A percentile compares a stretch with the other conserved stretches of the same genome.
Evolutionary conservation across 30 jellyfish, hydroid and myxozoan species (phyloP).

Genomic region (Pelagia noctiluca): DNA sequence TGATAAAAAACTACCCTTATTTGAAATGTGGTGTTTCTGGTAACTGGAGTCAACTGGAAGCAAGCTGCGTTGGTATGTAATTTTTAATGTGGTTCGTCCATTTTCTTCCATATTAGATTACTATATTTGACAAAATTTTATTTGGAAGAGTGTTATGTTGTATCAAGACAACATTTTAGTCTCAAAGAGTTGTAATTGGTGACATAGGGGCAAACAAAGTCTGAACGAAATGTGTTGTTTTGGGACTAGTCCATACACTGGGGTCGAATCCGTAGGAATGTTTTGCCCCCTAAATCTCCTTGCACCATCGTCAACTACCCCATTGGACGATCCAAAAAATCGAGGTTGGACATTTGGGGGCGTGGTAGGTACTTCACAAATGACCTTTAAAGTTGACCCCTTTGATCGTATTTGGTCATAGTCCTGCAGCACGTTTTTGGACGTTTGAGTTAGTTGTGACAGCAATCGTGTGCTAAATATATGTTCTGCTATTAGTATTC

Average conservation of each 20-base stretch:
- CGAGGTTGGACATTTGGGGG: too few species aligned
- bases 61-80: neutral
- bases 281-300: too few species aligned
- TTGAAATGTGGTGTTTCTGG: conserved; percentile 51
- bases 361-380: too few species aligned
- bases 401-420: too few species aligned
- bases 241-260: neutral
- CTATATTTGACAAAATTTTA: neutral
- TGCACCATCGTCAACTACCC: too few species aligned
- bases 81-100: neutral
- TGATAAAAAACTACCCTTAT: conserved; percentile 5
- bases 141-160: neutral
- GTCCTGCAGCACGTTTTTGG: too few species aligned
- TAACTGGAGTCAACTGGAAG: conserved; percentile 29
- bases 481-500: neutral
- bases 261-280: too few species aligned
- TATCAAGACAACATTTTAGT: neutral
- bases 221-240: neutral
- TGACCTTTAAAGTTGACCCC: too few species aligned
- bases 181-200: neutral
- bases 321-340: too few species aligned
- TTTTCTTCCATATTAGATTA: neutral
- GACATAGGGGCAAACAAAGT: neutral
- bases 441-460: too few species aligned
- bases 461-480: neutral